Percentiles rank a stretch among this genome's conserved stretches.
These are phyloP conservation scores for Montipora capricornis DNA, from an alignment of 64 coral and sea anemone species.

Conservation along the genomic window DNA sequence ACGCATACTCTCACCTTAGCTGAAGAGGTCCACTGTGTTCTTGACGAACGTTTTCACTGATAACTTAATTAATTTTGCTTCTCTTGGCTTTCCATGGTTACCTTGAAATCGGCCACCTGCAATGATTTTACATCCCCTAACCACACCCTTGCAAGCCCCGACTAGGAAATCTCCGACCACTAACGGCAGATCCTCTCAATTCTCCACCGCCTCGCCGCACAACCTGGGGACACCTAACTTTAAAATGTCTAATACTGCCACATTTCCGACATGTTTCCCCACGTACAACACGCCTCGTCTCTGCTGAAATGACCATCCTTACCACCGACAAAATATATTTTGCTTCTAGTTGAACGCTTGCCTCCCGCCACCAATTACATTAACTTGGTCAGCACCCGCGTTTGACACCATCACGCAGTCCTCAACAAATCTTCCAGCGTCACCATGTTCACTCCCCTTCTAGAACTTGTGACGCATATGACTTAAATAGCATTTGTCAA, in stretches of 20 bases:
- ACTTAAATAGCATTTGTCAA: conserved; percentile 9
- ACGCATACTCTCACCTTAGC: background rate
- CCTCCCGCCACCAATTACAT: background rate
- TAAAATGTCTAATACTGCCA: background rate
- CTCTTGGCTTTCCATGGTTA: no score
- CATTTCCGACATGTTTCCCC: background rate
- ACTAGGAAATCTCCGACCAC: background rate
- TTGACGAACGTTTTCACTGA: no score
- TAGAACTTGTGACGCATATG: background rate
- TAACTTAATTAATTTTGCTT: no score
- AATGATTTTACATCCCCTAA: background rate
- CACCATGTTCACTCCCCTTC: background rate
- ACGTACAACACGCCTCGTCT: background rate
- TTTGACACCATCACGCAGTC: background rate
- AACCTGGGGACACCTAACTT: conserved; percentile 5
- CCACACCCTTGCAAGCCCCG: background rate
- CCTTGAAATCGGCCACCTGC: no score
- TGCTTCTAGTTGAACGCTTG: background rate
- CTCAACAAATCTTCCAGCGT: conserved; percentile 11
- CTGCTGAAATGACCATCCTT: background rate
- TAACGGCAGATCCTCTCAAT: background rate
- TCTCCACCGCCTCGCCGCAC: background rate
- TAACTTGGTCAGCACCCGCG: background rate
- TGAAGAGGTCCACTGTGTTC: background rate
- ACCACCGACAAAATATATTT: background rate